Conservation (phyloP, 2,797 vertebrate species). For the Anas flavirostris region DNA sequence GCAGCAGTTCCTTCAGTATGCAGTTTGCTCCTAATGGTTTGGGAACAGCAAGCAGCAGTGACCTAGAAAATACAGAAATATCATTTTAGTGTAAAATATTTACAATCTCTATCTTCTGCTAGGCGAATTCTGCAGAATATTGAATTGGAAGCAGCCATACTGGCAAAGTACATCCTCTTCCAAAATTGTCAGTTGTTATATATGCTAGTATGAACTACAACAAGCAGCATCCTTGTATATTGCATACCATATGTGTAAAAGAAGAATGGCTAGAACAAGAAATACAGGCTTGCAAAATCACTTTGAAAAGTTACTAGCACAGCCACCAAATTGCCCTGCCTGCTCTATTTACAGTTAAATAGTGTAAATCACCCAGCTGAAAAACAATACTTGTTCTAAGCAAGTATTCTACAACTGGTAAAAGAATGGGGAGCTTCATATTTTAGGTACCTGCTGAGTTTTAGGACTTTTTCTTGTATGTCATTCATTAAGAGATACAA, state of each 20-base stretch:
- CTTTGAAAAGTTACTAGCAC: background rate
- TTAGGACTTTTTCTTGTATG: background rate
- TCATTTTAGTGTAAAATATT: conserved; percentile 57
- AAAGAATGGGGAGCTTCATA: background rate
- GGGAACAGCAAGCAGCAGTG: conserved; percentile 25
- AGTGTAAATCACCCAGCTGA: background rate
- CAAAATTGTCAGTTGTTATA: background rate
- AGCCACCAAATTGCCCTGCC: background rate
- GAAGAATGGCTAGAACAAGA: background rate
- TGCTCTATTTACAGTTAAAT: background rate
- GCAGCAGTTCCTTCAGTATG: background rate
- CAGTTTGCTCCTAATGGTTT: background rate
- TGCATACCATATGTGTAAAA: background rate
- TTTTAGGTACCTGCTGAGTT: background rate
- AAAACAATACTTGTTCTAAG: background rate
- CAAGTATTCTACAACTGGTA: background rate
- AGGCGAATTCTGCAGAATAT: background rate
- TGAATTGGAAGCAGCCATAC: background rate
- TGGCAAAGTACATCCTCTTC: background rate
- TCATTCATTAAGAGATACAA: background rate
- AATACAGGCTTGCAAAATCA: background rate
- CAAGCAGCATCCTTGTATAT: background rate
- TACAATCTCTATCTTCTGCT: background rate
- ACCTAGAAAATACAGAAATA: conserved; percentile 52
- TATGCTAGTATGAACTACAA: background rate